A percentile compares a stretch with the other conserved stretches of the same genome.
phyloP scores from a whole-genome alignment of 2,888 invertebrate genomes.

The Conomelus anceps region DNA sequence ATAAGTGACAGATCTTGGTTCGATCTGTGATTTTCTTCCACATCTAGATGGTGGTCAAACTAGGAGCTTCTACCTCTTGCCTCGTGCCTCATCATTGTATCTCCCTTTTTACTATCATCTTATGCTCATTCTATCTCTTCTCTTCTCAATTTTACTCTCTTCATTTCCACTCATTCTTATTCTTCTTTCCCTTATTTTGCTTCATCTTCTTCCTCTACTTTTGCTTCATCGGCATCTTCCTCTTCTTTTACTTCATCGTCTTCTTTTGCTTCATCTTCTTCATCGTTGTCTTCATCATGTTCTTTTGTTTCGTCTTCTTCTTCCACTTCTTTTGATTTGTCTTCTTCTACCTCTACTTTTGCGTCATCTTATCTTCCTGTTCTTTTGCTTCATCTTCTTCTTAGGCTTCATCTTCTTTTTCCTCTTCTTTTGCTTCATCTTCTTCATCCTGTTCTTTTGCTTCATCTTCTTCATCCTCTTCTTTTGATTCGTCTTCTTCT shows the following conservation, averaged over 20 bases:
- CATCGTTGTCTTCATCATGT: background rate
- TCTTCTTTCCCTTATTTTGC: no score
- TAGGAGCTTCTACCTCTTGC: no score
- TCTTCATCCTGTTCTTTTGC: background rate
- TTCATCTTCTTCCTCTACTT: no score
- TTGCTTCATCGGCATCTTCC: background rate
- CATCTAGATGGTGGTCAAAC: no score
- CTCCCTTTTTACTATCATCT: no score
- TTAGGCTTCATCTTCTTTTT: background rate
- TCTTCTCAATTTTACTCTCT: no score
- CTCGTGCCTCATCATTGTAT: no score
- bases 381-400: background rate
- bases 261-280: background rate
- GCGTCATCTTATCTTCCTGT: conserved; percentile 18
- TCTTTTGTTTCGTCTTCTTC: background rate
- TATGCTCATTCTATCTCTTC: no score
- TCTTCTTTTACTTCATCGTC: background rate
- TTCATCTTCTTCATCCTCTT: background rate
- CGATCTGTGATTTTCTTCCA: no score
- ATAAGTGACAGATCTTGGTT: no score
- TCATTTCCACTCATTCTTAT: no score
- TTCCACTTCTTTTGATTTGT: conserved; percentile 18
- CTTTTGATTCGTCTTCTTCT: conserved; percentile 2
- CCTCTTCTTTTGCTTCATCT: background rate
- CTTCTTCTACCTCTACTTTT: conserved; percentile 31